Evolutionary conservation across 2,797 vertebrate genomes (phyloP), one percentile per base, ranked within the genome.

Genomic region (Melanotaenia trifasciata): DNA sequence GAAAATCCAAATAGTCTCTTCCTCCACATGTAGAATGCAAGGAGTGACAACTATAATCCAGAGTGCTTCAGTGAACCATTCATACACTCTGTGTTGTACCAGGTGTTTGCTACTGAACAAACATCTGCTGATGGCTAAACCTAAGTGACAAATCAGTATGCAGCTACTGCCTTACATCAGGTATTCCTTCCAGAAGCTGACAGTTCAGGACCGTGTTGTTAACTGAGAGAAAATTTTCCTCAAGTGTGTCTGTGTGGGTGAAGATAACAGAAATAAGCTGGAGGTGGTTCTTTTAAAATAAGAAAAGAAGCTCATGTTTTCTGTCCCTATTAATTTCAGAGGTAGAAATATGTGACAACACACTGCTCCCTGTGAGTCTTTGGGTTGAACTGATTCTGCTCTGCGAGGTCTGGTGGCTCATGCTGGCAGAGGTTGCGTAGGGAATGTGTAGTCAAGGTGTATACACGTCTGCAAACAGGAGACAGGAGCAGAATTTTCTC

Each of bases 221-320:
- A 76, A 76, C 84, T 35, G 66, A 76, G 61, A 58, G 59, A 53
- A 67, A 76, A 72, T 72, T 83, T n/a, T 82, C 80, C 79, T 80
- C 60, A 1, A 81, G 75, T 36, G 0, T 60, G 74, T 81, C 61
- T 67, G 63, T 32, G n/a, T 70, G 73, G 79, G 70, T 60, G 73
- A 79, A 60, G 68, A 45, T 68, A 72, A 84, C 74, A 67, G 50
- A 67, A 83, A 66, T 59, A 16, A 60, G 54, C 54, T 33, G 36
- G 18, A 58, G 24, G 13, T 54, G 24, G 28, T 54, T 16, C 26
- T 40, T 1, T 10, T 12, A 35, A 3, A 45, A 51, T 33, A 20
- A 58, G 5, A 7, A 3, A 71, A 50, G 1, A 0, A 24, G 56
- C 67, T 68, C 57, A 24, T 69, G 33, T 73, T 72, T 71, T 71